Evolutionary conservation across 2,113 vertebrate genomes (phyloP).

Genomic region (Protomyctophum bolini): DNA sequence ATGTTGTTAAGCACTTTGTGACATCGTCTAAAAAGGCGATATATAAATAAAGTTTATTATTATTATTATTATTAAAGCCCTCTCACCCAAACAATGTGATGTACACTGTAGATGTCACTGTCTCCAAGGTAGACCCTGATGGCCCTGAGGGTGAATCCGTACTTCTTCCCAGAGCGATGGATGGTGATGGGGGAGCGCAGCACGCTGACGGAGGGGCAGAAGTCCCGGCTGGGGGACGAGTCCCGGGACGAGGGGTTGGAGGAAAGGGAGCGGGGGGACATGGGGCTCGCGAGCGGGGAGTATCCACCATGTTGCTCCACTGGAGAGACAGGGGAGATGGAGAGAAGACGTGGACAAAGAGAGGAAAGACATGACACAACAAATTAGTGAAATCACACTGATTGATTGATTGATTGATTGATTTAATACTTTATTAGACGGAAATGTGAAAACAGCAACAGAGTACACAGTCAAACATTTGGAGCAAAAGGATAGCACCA

Average conservation of each 20-base stretch:
- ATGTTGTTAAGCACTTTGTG: no score
- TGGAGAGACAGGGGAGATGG: constrained; percentile 48
- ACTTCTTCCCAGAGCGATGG: constrained; percentile 91
- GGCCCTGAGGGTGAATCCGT: constrained; percentile 92
- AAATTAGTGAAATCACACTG: no score
- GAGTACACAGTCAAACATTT: no score
- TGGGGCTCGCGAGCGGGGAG: constrained; percentile 91
- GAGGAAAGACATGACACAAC: not conserved
- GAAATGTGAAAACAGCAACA: no score
- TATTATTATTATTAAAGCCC: no score
- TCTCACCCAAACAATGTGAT: constrained; percentile 93
- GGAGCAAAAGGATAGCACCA: no score
- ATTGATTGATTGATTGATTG: no score
- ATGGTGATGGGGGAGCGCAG: constrained; percentile 91
- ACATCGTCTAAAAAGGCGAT: no score
- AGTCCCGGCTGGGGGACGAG: constrained; percentile 91
- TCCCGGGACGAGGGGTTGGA: constrained; percentile 92
- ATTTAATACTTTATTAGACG: no score
- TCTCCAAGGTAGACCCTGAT: constrained; percentile 95
- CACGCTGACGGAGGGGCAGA: constrained; percentile 85
- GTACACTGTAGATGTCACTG: constrained; percentile 91
- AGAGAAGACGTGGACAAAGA: not conserved
- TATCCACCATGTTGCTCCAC: constrained; percentile 86
- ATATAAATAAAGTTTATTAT: no score
- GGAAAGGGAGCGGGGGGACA: constrained; percentile 92